Percentiles rank a stretch among this genome's conserved stretches.
Evolutionary conservation across 2,797 vertebrate species (phyloP).

Genomic region (Tadarida brasiliensis): DNA sequence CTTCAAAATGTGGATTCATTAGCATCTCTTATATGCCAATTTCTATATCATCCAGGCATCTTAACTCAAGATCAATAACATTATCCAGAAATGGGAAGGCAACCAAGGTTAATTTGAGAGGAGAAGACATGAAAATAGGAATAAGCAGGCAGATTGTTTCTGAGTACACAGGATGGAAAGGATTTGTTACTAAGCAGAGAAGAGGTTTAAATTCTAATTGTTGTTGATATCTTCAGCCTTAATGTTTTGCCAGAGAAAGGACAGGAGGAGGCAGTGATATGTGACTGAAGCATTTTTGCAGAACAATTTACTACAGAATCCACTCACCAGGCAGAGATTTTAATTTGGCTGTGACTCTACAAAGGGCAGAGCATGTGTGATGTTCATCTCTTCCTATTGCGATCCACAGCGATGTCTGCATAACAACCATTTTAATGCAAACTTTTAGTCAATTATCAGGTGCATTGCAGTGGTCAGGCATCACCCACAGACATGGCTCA

Average conservation of each 20-base stretch:
- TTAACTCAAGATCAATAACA: background rate
- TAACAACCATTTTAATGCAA: background rate
- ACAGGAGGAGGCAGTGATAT: background rate
- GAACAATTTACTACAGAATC: background rate
- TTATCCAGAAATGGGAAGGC: background rate
- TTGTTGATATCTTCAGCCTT: background rate
- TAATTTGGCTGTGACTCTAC: background rate
- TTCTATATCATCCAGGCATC: background rate
- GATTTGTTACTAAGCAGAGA: slow-evolving; percentile 35
- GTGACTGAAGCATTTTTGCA: background rate
- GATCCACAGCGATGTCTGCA: background rate
- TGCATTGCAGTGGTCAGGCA: background rate
- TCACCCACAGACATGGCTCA: background rate
- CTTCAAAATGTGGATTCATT: background rate
- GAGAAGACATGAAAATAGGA: background rate
- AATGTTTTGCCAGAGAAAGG: slow-evolving; percentile 2
- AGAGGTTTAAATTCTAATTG: slow-evolving; percentile 37
- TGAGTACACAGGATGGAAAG: background rate
- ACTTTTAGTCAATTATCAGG: background rate
- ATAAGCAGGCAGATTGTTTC: slow-evolving; percentile 25
- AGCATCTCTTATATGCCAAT: background rate
- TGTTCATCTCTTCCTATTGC: background rate
- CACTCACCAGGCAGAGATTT: background rate
- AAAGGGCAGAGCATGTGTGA: background rate
- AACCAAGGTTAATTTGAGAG: slow-evolving; percentile 1